Conservation (phyloP, 2,888 invertebrate genomes). For the Scaptomyza caliginosa region DNA sequence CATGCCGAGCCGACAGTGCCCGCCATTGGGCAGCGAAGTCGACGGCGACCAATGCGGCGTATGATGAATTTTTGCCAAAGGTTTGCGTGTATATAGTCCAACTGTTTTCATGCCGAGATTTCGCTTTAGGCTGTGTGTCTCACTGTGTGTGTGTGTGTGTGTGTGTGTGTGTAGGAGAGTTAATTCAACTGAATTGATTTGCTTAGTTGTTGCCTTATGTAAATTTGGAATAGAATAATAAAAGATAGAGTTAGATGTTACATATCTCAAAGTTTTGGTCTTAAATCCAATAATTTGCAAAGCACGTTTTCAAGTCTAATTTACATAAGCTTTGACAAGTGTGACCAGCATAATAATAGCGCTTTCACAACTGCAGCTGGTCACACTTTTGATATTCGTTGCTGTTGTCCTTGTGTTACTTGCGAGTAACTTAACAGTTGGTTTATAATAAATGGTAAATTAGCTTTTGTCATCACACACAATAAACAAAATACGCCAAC, state of each 20-base stretch:
- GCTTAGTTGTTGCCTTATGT: not conserved
- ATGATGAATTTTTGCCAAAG: constrained; percentile 67
- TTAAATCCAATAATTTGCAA: not conserved
- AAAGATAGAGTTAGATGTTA: not conserved
- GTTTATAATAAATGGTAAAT: constrained; percentile 53
- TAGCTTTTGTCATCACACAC: constrained; percentile 51
- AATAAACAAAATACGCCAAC: constrained; percentile 51
- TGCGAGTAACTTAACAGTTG: constrained; percentile 15
- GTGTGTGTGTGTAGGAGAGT: constrained; percentile 3
- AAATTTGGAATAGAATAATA: constrained; percentile 2
- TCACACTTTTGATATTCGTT: not conserved
- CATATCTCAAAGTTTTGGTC: not conserved
- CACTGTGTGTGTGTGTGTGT: not conserved
- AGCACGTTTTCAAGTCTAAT: not conserved
- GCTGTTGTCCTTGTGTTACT: not conserved
- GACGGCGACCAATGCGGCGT: constrained; percentile 71
- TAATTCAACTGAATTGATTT: constrained; percentile 29
- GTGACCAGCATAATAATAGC: no score
- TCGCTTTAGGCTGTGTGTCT: constrained; percentile 18
- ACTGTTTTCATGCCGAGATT: constrained; percentile 38
- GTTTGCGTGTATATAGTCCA: constrained; percentile 21
- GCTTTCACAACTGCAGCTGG: not conserved
- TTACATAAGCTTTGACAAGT: not conserved
- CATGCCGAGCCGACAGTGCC: constrained; percentile 50
- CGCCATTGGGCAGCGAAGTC: constrained; percentile 25